Percentiles rank a stretch among this genome's conserved stretches.
Evolutionary conservation across 2,113 vertebrate genomes (phyloP).

Genomic region (Dromiciops gliroides): DNA sequence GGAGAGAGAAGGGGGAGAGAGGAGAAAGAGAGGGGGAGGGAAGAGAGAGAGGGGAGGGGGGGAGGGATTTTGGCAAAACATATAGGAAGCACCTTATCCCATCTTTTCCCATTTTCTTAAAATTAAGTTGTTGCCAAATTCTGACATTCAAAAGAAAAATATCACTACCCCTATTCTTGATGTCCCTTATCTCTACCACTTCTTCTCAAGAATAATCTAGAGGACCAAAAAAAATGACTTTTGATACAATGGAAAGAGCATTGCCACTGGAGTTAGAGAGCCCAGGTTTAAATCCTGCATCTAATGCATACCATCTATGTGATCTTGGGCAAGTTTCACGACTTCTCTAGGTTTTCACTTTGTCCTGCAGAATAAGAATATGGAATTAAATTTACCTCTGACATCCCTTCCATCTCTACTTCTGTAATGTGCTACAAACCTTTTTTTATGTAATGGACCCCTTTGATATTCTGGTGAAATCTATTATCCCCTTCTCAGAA

Average conservation of each 20-base stretch:
- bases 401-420: not conserved
- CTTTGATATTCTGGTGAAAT: not conserved
- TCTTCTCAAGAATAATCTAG: not conserved
- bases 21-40: not conserved
- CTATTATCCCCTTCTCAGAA: not conserved
- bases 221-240: not conserved
- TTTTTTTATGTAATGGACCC: not conserved
- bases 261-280: not conserved
- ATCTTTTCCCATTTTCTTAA: not conserved
- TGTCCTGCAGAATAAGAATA: not conserved
- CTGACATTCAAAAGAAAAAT: conserved; percentile 15
- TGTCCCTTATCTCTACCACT: not conserved
- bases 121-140: not conserved
- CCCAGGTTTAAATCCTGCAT: not conserved
- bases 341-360: not conserved
- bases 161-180: not conserved
- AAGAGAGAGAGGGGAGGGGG: not conserved
- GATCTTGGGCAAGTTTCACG: not conserved
- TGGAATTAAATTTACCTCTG: not conserved
- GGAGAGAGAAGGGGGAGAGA: not conserved
- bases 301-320: not conserved
- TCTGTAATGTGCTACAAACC: not conserved
- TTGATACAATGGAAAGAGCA: not conserved
- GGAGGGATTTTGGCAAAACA: not conserved
- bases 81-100: not conserved